Evolutionary conservation across 37 sponge, comb jelly and placozoan species (phyloP), one percentile per base, ranked within the genome.

Genomic region (Petrosia ficiformis): DNA sequence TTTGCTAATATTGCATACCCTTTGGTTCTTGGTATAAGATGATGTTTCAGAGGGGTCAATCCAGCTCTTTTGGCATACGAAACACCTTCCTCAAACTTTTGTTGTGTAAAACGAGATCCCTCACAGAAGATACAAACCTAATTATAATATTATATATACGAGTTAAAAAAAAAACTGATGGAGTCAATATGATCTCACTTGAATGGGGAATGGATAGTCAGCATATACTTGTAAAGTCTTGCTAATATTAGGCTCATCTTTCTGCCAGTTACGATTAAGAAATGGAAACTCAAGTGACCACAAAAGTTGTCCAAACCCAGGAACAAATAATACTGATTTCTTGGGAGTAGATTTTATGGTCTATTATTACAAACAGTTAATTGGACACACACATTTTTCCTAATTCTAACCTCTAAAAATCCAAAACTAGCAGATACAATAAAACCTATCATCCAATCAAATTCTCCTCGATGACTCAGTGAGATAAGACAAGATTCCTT

Each of bases 401-500:
- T n/a, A n/a, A n/a, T n/a, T 41, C 72, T 24, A 40, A 78, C 78
- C 44, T 80, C 65, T 2, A 80, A 21, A 39, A 74, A 79, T 33
- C 71, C 42, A 59, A 41, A 73, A 8, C 68, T 29, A 5, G 37
- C 43, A 25, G 43, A 67, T 3, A 79, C 26, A 28, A 76, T 63
- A 43, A 68, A 84, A 21, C 94, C 97, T 1, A 91, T 68, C 72
- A 94, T 66, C 97, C 97, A 97, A 77, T 97, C 97, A 54, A 93
- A 64, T 72, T 97, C 97, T 0, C 97, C 94, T 43, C 84, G 86
- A 81, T 97, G 97, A 71, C 96, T 97, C 59, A 79, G 68, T 14
- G 86, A 69, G 32, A 81, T 64, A 48, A 97, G 74, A 36, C 59
- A 30, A 35, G 70, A 87, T 69, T 96, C 93, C 44, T 56, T 82